These are phyloP conservation scores for Gila orcuttii DNA, from an alignment of 2,113 vertebrate species.

Conservation along the genomic window DNA sequence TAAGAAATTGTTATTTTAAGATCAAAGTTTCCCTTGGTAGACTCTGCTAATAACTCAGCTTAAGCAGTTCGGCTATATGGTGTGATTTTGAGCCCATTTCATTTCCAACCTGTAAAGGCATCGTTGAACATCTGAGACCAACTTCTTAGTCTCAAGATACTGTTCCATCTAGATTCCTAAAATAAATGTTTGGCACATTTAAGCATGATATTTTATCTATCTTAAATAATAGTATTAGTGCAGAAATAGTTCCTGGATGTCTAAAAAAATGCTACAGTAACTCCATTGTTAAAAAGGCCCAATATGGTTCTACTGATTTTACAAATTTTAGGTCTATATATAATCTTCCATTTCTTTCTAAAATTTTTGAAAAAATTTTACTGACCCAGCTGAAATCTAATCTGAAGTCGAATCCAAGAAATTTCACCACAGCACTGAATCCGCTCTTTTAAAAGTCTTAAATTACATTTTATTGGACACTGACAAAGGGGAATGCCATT, in stretches of 20 bases:
- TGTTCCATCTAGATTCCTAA: neutral
- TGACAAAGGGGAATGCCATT: neutral
- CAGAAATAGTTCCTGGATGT: too few relatives aligned
- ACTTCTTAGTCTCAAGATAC: neutral
- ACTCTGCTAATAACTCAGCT: too few relatives aligned
- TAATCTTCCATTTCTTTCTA: neutral
- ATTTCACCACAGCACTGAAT: neutral
- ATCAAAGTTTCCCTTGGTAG: too few relatives aligned
- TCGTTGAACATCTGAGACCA: neutral
- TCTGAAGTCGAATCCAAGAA: neutral
- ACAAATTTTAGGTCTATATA: neutral
- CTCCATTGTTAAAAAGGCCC: neutral
- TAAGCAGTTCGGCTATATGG: too few relatives aligned
- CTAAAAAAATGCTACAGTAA: neutral
- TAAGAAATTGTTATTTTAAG: too few relatives aligned
- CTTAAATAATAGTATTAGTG: too few relatives aligned
- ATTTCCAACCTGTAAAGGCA: too few relatives aligned
- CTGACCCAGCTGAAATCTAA: neutral
- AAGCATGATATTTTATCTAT: neutral
- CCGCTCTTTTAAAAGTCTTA: neutral
- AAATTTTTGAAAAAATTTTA: neutral
- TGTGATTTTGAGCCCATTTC: too few relatives aligned
- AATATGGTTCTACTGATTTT: neutral
- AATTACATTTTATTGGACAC: neutral
- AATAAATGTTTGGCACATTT: neutral